Base-by-base conservation (phyloP, 2,888 invertebrate genomes). In the Drosophila prolongata region DNA sequence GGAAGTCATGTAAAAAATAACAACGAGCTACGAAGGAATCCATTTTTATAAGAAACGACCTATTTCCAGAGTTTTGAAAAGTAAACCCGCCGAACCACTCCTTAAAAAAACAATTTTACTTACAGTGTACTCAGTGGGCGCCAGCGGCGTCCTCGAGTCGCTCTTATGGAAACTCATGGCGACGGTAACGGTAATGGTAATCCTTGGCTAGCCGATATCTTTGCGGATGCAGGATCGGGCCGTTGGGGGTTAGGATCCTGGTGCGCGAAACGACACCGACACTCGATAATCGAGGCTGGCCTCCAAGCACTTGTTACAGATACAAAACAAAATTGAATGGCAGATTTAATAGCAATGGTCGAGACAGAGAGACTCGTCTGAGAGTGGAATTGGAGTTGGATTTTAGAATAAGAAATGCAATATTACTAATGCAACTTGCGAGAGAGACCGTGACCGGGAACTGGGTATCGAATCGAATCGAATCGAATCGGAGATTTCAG, bases 161-260 rank as follows among this genome's bases (percentile, higher is more conserved):
- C 91, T 92, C 77, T 90, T 92, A 79, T 92, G 92, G 79, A 92
- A 92, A 90, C 92, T 92, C 92, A 92, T 92, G 70, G 75, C 89
- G 77, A 74, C 46, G 19, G 55, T 60, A 71, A 56, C 64, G 42
- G 43, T 19, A 50, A 30, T 24, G 49, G 16, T 57, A 54, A 54
- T 69, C 69, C 69, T 69, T 53, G 38, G 16, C 49, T 24, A 54
- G 43, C 54, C 71, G 71, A 54, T 73, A 78, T 80, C 84, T 70
- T 73, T 73, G 72, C 64, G 72, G 75, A 77, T 44, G 49, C 66
- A 80, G 65, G 67, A 54, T 67, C 55, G 35, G 68, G 68, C 55
- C 46, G 65, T 42, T 40, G 44, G 53, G 49, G 30, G 16, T 43
- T 43, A 27, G 34, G 62, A 65, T 71, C 71, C 73, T 65, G 71